Conservation (phyloP, 2,888 invertebrate species). For the Latrodectus elegans region DNA sequence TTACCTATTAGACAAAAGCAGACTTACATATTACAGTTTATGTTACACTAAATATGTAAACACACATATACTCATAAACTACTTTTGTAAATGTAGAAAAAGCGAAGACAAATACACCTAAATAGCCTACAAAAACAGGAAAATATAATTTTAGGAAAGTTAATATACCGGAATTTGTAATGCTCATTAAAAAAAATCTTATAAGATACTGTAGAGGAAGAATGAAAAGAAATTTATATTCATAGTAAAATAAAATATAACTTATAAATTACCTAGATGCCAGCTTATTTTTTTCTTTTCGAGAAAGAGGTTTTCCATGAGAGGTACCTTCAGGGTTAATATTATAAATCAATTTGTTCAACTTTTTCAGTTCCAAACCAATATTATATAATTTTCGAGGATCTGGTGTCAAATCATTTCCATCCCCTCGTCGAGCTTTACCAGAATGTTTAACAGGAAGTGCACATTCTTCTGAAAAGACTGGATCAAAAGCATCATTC, state of each 20-base stretch:
- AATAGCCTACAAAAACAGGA: neutral
- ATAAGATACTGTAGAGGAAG: neutral
- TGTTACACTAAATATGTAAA: too few relatives aligned
- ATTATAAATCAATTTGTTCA: conserved; percentile 92
- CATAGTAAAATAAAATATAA: conserved; percentile 2
- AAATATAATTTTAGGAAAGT: neutral
- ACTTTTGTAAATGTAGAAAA: neutral
- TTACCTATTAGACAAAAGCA: too few relatives aligned
- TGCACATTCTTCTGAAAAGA: conserved; percentile 94
- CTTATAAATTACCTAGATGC: conserved; percentile 82
- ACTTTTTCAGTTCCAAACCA: conserved; percentile 92
- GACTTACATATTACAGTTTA: too few relatives aligned
- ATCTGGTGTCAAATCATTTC: conserved; percentile 97
- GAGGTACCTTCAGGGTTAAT: conserved; percentile 96
- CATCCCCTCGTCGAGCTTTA: conserved; percentile 96
- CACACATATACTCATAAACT: too few relatives aligned
- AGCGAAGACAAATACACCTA: neutral
- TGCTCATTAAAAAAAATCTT: neutral
- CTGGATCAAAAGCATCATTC: conserved; percentile 93
- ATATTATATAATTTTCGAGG: conserved; percentile 92
- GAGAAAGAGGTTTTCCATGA: conserved; percentile 90
- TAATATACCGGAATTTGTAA: neutral
- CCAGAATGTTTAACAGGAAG: conserved; percentile 80
- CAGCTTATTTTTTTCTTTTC: conserved; percentile 97
- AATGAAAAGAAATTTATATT: neutral